Evolutionary conservation across 2,113 vertebrate species (phyloP).

Genomic region (Symphodus melops): DNA sequence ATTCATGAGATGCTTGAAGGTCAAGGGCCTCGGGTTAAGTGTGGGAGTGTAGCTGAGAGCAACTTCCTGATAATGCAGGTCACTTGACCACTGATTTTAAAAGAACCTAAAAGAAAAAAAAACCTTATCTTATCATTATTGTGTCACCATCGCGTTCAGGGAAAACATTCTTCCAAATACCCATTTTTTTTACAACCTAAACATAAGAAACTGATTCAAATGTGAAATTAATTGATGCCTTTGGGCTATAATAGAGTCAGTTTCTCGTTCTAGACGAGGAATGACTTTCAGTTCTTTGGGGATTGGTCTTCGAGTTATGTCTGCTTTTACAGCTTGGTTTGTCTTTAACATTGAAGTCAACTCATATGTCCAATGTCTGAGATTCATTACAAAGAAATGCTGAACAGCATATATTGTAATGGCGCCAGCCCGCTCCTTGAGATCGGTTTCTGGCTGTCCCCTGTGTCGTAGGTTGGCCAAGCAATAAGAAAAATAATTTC

Average conservation of each 20-base stretch:
- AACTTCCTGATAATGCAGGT: constrained; percentile 5
- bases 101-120: background rate
- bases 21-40: constrained; percentile 57
- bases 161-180: background rate
- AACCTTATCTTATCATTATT: background rate
- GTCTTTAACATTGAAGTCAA: constrained; percentile 11
- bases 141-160: background rate
- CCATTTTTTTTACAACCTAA: background rate
- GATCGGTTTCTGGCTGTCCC: background rate
- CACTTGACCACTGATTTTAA: constrained; percentile 1
- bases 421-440: background rate
- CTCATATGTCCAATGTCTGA: background rate
- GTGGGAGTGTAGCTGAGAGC: constrained; percentile 43
- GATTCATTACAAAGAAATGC: background rate
- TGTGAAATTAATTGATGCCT: constrained; percentile 4
- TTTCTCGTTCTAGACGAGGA: constrained; percentile 10
- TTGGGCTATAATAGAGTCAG: background rate
- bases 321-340: background rate
- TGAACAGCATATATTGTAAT: background rate
- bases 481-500: background rate
- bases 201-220: constrained; percentile 7
- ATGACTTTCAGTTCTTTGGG: constrained; percentile 18
- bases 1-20: constrained; percentile 64
- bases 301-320: background rate
- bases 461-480: constrained; percentile 7